Evolutionary conservation across 1,140 invertebrate genomes (phyloP).

Genomic region (Brachionus sp.): DNA sequence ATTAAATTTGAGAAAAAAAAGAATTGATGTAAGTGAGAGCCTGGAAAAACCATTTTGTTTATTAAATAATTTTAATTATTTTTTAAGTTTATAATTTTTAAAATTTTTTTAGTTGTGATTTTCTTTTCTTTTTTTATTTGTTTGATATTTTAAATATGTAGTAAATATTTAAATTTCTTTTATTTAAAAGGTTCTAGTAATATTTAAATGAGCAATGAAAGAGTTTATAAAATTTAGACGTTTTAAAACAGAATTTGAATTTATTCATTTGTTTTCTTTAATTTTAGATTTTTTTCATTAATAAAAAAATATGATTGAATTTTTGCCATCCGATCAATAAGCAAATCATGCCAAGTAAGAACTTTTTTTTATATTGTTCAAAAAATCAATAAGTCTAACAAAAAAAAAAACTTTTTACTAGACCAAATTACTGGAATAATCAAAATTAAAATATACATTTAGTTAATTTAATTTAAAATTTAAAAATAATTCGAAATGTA

Average conservation of each 20-base stretch:
- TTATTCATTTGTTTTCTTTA: background rate
- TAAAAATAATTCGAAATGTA: no score
- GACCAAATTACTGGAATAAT: no score
- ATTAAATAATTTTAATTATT: background rate
- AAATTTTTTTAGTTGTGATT: background rate
- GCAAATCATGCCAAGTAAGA: no score
- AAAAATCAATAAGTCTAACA: no score
- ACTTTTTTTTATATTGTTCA: no score
- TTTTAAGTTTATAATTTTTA: background rate
- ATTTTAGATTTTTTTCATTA: background rate
- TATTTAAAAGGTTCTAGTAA: background rate
- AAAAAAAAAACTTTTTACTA: no score
- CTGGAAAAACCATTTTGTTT: background rate
- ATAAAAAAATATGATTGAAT: no score
- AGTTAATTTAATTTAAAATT: no score
- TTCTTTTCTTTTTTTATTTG: background rate
- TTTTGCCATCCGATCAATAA: no score
- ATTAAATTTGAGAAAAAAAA: no score
- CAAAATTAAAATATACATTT: no score
- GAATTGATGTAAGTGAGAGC: no score
- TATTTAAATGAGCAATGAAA: background rate
- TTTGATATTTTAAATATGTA: background rate
- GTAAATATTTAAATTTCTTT: background rate
- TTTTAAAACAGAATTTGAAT: background rate
- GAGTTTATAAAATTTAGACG: background rate